phyloP scores from a whole-genome alignment of 2,113 vertebrate species.

The Gallinago paraguaiae region DNA sequence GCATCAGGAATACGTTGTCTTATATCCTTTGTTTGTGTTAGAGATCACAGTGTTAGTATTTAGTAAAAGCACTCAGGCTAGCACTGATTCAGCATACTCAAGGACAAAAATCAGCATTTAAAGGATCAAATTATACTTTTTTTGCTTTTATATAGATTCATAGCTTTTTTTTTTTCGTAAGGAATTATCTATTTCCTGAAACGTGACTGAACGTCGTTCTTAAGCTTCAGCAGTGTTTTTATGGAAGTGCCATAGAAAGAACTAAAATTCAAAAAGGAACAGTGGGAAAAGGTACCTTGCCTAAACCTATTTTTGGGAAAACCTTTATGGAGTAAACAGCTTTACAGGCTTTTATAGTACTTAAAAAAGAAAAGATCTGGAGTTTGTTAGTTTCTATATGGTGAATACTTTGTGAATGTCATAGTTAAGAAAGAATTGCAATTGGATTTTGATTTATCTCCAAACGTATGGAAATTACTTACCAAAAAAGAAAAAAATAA shows the following conservation, averaged over 20 bases:
- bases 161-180: neutral
- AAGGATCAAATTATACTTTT: neutral
- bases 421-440: neutral
- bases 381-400: accelerated
- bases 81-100: accelerated
- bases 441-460: neutral
- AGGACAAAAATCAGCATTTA: neutral
- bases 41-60: neutral
- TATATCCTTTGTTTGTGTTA: neutral
- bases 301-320: neutral
- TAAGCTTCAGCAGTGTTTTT: neutral
- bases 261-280: neutral
- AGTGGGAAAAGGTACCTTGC: neutral
- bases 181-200: neutral
- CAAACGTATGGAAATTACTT: neutral
- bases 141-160: neutral
- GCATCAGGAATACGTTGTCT: neutral
- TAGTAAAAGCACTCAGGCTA: neutral
- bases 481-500: neutral
- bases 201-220: accelerated
- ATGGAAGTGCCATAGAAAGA: neutral
- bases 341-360: neutral
- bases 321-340: neutral
- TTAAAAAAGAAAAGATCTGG: neutral
- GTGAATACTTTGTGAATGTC: neutral